Base-by-base conservation (phyloP, 2,888 invertebrate species). In the Eumacrocentrus americanus region DNA sequence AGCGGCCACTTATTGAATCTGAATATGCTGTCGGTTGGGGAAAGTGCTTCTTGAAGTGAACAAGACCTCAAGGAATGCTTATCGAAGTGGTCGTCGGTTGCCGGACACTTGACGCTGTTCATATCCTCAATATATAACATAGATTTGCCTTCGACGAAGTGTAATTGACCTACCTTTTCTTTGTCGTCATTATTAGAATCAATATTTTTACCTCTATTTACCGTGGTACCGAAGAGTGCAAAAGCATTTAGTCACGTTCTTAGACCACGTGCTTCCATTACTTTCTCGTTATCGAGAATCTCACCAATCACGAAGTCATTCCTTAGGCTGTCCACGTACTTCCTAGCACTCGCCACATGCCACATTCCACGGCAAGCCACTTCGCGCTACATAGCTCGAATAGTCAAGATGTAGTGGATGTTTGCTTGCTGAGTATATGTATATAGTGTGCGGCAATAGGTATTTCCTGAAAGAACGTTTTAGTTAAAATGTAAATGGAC, bases 41-140 rank as follows among this genome's bases (percentile, higher is more conserved):
- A 57, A 48, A 61, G 57, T 57, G 57, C 47, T 57, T 46, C 40
- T 20, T 48, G 25, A 52, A 61, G 53, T 47, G 61, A 44, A 53
- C 38, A 25, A 51, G 46, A 25, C 12, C 55, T 55, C 51, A 16
- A 51, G 40, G 34, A 50, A 38, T 50, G 53, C 46, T 50, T 29
- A 12, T 50, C 25, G 40, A 52, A 61, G 56, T 47, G 40, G 46
- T n/a, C n/a, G n/a, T n/a, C n/a, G n/a, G n/a, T n/a, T 18, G 37
- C 20, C 22, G 46, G 60, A 50, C 48, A 56, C 51, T 60, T 55
- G 34, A 44, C 47, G 44, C 42, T 4, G 35, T 9, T 29, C 29
- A 29, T 29, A 9, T 4, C 29, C n/a, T n/a, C 29, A 29, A 29
- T 29, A 29, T 29, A n/a, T n/a, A n/a, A n/a, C n/a, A n/a, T 29